Conservation (phyloP, 2,888 invertebrate species). For the Cheilosia urbana region DNA sequence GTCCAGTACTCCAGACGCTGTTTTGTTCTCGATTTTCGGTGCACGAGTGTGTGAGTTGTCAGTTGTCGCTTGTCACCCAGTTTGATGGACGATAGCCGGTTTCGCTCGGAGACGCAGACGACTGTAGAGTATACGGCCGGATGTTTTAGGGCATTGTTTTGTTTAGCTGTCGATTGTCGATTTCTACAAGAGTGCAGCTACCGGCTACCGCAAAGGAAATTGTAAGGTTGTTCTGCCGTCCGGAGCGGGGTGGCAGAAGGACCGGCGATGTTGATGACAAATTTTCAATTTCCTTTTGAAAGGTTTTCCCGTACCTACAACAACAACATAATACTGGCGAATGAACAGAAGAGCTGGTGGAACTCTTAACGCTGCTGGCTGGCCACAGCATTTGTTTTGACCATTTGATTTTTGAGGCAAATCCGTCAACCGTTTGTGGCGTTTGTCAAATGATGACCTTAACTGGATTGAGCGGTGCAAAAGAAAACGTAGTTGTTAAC, state of each 20-base stretch:
- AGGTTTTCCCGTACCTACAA: not conserved
- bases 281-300: slow-evolving; percentile 58
- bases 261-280: slow-evolving; percentile 56
- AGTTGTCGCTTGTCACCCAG: too few relatives aligned
- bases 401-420: slow-evolving; percentile 35
- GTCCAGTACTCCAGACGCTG: slow-evolving; percentile 27
- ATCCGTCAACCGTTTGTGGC: slow-evolving; percentile 48
- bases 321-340: not conserved
- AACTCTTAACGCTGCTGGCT: slow-evolving; percentile 25
- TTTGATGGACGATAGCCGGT: slow-evolving; percentile 57
- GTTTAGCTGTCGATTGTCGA: slow-evolving; percentile 45
- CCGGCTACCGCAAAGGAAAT: slow-evolving; percentile 29
- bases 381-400: not conserved
- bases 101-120: not conserved
- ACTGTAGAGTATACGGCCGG: not conserved
- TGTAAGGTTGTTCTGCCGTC: slow-evolving; percentile 12
- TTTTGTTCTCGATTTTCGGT: slow-evolving; percentile 19
- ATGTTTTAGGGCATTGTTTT: slow-evolving; percentile 31
- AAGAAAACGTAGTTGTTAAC: slow-evolving; percentile 22
- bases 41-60: slow-evolving; percentile 17
- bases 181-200: slow-evolving; percentile 24
- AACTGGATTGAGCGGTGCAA: slow-evolving; percentile 54
- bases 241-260: not conserved
- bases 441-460: slow-evolving; percentile 55
- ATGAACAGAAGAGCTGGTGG: slow-evolving; percentile 1